A percentile compares a stretch with the other conserved stretches of the same genome.
Conservation (phyloP, 2,888 invertebrate genomes). For the Microplitis deprimator region DNA sequence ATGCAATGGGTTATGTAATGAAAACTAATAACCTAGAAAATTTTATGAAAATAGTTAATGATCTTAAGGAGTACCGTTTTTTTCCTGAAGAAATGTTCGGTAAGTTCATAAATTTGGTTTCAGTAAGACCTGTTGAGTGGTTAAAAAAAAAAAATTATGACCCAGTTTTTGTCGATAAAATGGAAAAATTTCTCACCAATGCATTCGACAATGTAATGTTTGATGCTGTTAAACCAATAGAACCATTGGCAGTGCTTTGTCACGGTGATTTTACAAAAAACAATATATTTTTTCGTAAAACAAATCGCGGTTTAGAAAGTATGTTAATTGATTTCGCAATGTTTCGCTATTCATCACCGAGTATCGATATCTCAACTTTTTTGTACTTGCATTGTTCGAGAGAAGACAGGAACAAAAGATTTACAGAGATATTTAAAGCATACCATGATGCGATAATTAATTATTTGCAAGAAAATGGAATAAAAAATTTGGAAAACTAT, state of each 20-base stretch:
- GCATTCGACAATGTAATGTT: conserved; percentile 48
- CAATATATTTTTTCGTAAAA: conserved; percentile 58
- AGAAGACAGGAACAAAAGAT: conserved; percentile 35
- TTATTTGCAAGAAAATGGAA: conserved; percentile 49
- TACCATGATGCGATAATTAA: conserved; percentile 57
- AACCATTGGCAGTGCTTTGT: conserved; percentile 62
- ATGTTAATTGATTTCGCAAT: conserved; percentile 61
- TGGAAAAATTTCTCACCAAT: conserved; percentile 50
- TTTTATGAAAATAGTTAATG: conserved; percentile 52
- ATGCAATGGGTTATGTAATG: conserved; percentile 59
- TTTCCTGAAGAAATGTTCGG: not conserved
- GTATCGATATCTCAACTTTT: conserved; percentile 61
- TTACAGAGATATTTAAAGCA: conserved; percentile 50
- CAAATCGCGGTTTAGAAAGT: conserved; percentile 39
- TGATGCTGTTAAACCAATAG: conserved; percentile 47
- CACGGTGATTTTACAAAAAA: conserved; percentile 65
- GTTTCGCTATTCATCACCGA: conserved; percentile 59
- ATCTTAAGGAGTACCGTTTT: conserved; percentile 51
- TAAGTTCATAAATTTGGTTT: conserved; percentile 8
- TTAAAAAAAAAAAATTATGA: conserved; percentile 52
- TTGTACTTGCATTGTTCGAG: conserved; percentile 52
- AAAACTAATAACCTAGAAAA: conserved; percentile 51
- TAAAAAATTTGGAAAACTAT: conserved; percentile 54
- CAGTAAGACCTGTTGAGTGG: conserved; percentile 50
- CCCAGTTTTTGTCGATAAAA: conserved; percentile 53